phyloP scores from a whole-genome alignment of 2,797 vertebrate genomes.

The Melanogrammus aeglefinus region DNA sequence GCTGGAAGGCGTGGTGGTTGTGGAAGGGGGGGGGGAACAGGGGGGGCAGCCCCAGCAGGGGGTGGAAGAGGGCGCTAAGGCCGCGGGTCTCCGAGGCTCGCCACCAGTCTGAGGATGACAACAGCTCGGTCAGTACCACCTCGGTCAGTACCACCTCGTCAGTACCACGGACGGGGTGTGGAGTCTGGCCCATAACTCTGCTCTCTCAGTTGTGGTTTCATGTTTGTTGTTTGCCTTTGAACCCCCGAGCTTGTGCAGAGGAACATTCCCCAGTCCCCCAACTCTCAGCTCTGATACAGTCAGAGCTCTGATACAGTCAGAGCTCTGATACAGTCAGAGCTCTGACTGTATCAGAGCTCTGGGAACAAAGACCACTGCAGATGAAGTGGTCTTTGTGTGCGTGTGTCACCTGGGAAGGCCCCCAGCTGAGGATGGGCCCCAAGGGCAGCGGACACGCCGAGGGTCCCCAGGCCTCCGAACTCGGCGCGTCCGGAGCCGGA shows the following conservation, averaged over 20 bases:
- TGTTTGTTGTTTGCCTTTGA: constrained; percentile 1
- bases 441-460: constrained; percentile 80
- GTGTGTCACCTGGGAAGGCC: constrained; percentile 78
- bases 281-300: neutral
- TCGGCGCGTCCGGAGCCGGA: constrained; percentile 75
- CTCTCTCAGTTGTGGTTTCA: neutral
- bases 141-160: neutral
- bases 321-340: too few species aligned
- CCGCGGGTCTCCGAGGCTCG: constrained; percentile 74
- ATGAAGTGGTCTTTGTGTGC: neutral
- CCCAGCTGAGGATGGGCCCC: constrained; percentile 79
- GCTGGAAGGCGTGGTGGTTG: constrained; percentile 79
- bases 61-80: constrained; percentile 81
- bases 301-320: too few species aligned
- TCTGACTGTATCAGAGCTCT: too few species aligned
- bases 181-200: neutral
- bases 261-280: constrained; percentile 27
- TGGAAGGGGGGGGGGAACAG: constrained; percentile 79
- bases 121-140: constrained; percentile 17
- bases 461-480: constrained; percentile 84
- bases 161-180: neutral
- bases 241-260: constrained; percentile 13
- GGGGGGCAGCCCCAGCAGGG: constrained; percentile 83
- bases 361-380: neutral
- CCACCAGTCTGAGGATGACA: constrained; percentile 83